These are phyloP conservation scores for Otolemur garnettii DNA, from an alignment of 2,113 vertebrate genomes.

Conservation along the genomic window DNA sequence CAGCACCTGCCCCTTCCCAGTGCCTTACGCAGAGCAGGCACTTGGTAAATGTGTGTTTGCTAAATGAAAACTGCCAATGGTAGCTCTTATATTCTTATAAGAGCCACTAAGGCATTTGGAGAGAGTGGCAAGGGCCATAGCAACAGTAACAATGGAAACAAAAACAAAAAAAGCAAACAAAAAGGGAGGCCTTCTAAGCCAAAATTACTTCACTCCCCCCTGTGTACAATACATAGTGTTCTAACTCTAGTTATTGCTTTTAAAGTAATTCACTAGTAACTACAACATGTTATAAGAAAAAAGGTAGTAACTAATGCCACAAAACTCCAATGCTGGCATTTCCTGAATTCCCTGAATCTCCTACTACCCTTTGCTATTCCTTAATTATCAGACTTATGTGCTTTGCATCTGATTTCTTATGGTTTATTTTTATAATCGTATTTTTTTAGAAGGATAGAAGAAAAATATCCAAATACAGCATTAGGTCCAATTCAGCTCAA, in stretches of 20 bases:
- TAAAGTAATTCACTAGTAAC: conserved; percentile 73
- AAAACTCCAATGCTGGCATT: conserved; percentile 70
- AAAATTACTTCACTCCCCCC: conserved; percentile 65
- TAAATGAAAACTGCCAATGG: conserved; percentile 41
- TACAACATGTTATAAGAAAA: conserved; percentile 58
- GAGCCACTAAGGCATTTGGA: conserved; percentile 66
- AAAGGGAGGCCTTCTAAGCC: conserved; percentile 64
- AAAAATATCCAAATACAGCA: conserved; percentile 63
- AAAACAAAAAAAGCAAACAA: not conserved
- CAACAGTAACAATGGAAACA: conserved; percentile 59
- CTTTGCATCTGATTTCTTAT: conserved; percentile 64
- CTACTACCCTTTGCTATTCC: conserved; percentile 56
- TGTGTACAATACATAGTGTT: conserved; percentile 77
- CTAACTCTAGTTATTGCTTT: conserved; percentile 80
- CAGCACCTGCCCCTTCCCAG: conserved; percentile 13
- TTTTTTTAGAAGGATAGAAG: conserved; percentile 61
- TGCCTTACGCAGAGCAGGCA: conserved; percentile 1
- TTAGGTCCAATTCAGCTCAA: conserved; percentile 44
- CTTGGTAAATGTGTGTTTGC: conserved; percentile 37
- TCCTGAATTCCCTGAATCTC: conserved; percentile 80
- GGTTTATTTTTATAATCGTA: conserved; percentile 33
- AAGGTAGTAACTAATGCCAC: conserved; percentile 76
- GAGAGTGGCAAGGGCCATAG: conserved; percentile 29
- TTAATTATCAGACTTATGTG: conserved; percentile 62
- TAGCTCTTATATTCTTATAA: conserved; percentile 75